Evolutionary conservation across 2,113 vertebrate species (phyloP).

Genomic region (Coptodon rendalli): DNA sequence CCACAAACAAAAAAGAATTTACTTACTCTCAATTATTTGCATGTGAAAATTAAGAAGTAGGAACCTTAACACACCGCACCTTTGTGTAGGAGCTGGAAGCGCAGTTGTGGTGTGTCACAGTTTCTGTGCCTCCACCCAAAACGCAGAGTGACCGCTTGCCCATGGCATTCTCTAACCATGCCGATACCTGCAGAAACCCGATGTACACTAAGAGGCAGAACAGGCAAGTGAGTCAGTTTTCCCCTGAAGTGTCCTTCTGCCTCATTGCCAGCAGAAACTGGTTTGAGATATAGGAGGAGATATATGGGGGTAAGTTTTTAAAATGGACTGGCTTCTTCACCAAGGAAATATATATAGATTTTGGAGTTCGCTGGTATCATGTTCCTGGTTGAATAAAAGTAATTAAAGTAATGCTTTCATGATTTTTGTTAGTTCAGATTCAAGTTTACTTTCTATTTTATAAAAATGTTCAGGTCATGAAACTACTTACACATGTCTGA

Average conservation of each 20-base stretch:
- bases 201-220: neutral
- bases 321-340: neutral
- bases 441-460: neutral
- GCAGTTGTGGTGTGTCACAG: neutral
- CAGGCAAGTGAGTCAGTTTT: neutral
- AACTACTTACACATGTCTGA: neutral
- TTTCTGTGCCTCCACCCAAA: neutral
- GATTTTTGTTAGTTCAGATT: neutral
- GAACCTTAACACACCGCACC: neutral
- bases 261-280: neutral
- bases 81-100: neutral
- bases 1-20: neutral
- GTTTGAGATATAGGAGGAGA: neutral
- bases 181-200: neutral
- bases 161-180: neutral
- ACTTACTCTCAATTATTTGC: neutral
- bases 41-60: neutral
- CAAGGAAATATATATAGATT: neutral
- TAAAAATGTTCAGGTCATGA: neutral
- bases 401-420: neutral
- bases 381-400: neutral
- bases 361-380: neutral
- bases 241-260: neutral
- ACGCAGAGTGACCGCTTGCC: neutral
- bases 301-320: neutral